Evolutionary conservation across 2,797 vertebrate species (phyloP).

Genomic region (Labroides dimidiatus): DNA sequence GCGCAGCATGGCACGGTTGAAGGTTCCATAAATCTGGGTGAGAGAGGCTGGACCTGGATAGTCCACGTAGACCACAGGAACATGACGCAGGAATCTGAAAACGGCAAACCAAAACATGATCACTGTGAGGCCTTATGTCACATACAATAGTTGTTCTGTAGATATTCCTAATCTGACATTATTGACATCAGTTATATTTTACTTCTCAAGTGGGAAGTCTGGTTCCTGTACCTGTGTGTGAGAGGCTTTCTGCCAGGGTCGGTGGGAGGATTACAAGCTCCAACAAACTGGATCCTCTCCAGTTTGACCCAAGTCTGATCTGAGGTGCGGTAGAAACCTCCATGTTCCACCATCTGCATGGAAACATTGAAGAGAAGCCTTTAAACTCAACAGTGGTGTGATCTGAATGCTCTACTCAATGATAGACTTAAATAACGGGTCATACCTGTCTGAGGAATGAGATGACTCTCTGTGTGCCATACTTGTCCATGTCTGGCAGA

Average conservation of each 20-base stretch:
- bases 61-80: conserved; percentile 98
- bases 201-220: neutral
- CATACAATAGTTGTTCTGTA: neutral
- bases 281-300: conserved; percentile 99
- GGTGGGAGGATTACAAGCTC: conserved; percentile 98
- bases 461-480: conserved; percentile 98
- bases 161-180: no score
- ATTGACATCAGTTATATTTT: neutral
- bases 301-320: conserved; percentile 99
- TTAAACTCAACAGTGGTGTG: neutral
- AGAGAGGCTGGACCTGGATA: conserved; percentile 98
- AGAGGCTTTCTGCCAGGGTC: conserved; percentile 98
- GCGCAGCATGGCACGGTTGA: conserved; percentile 98
- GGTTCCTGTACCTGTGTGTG: conserved; percentile 88
- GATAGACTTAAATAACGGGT: neutral
- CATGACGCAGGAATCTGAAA: conserved; percentile 94
- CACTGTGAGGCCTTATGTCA: neutral
- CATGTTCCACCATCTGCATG: conserved; percentile 97
- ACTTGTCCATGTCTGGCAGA: conserved; percentile 99
- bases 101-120: conserved; percentile 12
- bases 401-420: neutral
- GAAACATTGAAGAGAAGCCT: neutral
- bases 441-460: conserved; percentile 98
- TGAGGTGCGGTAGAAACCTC: conserved; percentile 97
- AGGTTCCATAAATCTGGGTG: conserved; percentile 99